A percentile compares a stretch with the other conserved stretches of the same genome.
Conservation (phyloP, 1,140 invertebrate genomes). For the Spodoptera frugiperda region DNA sequence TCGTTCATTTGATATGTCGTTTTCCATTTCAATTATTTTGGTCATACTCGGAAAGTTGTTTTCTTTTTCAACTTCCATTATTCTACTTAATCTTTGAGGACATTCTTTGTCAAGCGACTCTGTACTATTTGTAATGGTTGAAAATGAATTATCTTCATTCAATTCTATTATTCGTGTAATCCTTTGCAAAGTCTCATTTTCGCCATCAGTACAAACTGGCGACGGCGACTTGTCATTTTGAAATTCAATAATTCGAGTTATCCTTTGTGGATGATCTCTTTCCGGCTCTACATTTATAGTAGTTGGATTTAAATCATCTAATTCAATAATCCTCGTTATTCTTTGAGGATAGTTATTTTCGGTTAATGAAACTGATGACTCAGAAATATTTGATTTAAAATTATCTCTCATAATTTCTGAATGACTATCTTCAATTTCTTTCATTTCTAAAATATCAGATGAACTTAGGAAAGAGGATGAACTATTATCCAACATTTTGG, state of each 20-base stretch:
- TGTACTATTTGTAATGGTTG: constrained; percentile 64
- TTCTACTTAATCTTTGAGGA: constrained; percentile 70
- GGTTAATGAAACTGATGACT: constrained; percentile 49
- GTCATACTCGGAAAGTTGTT: constrained; percentile 79
- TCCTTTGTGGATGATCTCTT: constrained; percentile 74
- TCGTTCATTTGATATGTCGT: constrained; percentile 82
- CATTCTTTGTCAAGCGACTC: constrained; percentile 67
- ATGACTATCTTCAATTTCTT: constrained; percentile 56
- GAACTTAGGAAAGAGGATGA: constrained; percentile 62
- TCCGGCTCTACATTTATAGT: constrained; percentile 65
- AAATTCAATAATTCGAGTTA: constrained; percentile 82
- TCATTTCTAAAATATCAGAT: constrained; percentile 61
- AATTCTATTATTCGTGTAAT: constrained; percentile 82
- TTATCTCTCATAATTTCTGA: constrained; percentile 57
- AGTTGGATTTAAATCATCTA: constrained; percentile 72
- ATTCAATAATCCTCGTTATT: constrained; percentile 73
- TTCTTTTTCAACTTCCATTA: constrained; percentile 77
- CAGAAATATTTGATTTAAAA: constrained; percentile 54
- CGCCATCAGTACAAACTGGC: constrained; percentile 65
- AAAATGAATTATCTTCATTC: constrained; percentile 75
- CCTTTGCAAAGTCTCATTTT: constrained; percentile 76
- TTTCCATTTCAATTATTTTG: constrained; percentile 85
- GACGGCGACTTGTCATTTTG: constrained; percentile 73
- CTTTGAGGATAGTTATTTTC: constrained; percentile 68
- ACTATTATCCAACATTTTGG: constrained; percentile 65